Base-by-base conservation (phyloP, 2,888 invertebrate species). In the Drosophila algonquin region DNA sequence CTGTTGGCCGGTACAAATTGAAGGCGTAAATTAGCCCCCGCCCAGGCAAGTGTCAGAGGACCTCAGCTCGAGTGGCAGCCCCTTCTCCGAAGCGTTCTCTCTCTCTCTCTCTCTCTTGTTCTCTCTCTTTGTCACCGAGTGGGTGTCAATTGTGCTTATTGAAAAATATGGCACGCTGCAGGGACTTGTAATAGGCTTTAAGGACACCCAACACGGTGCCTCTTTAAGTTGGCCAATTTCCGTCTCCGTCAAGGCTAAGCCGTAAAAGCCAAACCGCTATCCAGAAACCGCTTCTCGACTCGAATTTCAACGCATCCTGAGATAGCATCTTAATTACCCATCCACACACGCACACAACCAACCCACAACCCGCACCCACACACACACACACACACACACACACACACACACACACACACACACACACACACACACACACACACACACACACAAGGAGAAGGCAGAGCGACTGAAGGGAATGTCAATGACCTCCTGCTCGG, bases 241-340 rank as follows among this genome's bases (percentile, higher is more conserved):
- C 54, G 54, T 50, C 54, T 67, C 47, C 54, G 54, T 50, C 54
- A 55, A 52, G 50, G 44, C 57, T 47, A 64, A 71, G 65, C 63
- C 59, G 18, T 57, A 48, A 67, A 75, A 65, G 56, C 46, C 55
- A 60, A 70, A 7, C 32, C 54, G 27, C 63, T 40, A 60, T 48
- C 60, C 45, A 55, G 50, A 56, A 70, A 70, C 54, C 63, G 63
- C 63, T 71, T 45, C 63, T 64, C 27, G 72, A 32, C 76, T 81
- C 73, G 52, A 72, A 77, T 80, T 80, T 82, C 80, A 71, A 51
- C 77, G 60, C 76, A 30, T 30, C 73, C 32, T 62, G 50, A 63
- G 83, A 85, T 82, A 78, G 54, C 63, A 83, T 82, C 82, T 83
- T 85, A 83, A 84, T 84, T 83, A 79, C 79, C 76, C 70, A 51